Conservation (phyloP, 2,113 vertebrate genomes). For the Chamaea fasciata region DNA sequence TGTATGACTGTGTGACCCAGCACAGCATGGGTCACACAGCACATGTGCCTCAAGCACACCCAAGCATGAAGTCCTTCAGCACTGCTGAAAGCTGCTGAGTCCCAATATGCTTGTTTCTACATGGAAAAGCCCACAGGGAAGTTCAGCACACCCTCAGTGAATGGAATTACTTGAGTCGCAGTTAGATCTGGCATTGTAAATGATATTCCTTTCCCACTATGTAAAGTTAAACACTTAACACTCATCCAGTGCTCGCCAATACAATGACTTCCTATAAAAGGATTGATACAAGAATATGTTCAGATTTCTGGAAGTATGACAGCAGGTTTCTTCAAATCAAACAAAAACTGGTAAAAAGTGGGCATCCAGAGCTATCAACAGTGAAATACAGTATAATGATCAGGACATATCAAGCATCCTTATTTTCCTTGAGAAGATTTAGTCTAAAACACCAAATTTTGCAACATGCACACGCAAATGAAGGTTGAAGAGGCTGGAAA, state of each 20-base stretch:
- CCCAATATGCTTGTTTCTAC: background rate
- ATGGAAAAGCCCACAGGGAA: background rate
- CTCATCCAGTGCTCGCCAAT: background rate
- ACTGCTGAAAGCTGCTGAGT: background rate
- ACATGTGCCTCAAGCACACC: background rate
- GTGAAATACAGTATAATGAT: background rate
- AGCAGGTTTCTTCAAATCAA: background rate
- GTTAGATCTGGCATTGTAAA: background rate
- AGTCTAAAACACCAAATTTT: background rate
- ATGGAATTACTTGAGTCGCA: background rate
- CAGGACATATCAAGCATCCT: background rate
- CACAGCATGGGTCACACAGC: background rate
- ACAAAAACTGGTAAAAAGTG: background rate
- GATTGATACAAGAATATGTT: background rate
- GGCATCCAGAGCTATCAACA: background rate
- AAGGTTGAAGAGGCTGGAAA: background rate
- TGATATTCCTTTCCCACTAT: background rate
- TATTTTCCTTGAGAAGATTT: background rate
- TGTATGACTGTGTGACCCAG: background rate
- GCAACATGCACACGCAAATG: background rate
- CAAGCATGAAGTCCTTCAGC: background rate
- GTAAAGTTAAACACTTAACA: background rate
- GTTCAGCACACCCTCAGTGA: background rate
- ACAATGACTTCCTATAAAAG: background rate
- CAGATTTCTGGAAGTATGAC: background rate